Evolutionary conservation across 2,113 vertebrate species (phyloP).

Genomic region (Pipra filicauda): DNA sequence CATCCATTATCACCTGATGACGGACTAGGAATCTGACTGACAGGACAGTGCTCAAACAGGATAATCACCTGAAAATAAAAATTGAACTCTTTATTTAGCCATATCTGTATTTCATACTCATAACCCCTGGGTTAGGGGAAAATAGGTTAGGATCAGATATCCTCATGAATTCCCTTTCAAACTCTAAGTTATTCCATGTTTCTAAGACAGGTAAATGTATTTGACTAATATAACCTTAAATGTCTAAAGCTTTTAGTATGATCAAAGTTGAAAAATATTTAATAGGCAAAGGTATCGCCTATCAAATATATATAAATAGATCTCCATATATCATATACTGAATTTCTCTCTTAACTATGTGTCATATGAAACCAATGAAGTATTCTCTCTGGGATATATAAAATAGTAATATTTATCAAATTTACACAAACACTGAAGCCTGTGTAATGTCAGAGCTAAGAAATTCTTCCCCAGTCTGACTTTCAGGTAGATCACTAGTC

Average conservation of each 20-base stretch:
- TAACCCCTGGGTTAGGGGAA: neutral
- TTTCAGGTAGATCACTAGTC: neutral
- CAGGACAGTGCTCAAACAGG: neutral
- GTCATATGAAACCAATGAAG: neutral
- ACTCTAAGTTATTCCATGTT: neutral
- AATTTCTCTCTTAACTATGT: neutral
- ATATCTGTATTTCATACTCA: neutral
- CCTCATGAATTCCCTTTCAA: neutral
- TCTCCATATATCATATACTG: neutral
- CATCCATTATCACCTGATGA: neutral
- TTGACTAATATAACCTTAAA: neutral
- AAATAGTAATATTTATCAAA: neutral
- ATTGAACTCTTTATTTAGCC: neutral
- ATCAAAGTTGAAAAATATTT: neutral
- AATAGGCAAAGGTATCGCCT: neutral
- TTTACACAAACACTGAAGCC: neutral
- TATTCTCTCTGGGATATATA: neutral
- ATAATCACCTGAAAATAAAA: neutral
- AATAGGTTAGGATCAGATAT: neutral
- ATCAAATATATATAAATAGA: neutral
- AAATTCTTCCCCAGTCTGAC: neutral
- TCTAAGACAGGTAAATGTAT: neutral
- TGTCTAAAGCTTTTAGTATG: neutral
- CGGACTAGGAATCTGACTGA: neutral
- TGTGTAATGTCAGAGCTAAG: neutral